A percentile compares a stretch with the other conserved stretches of the same genome.
phyloP scores from a whole-genome alignment of 2,888 invertebrate species.

The Agrochola lota region DNA sequence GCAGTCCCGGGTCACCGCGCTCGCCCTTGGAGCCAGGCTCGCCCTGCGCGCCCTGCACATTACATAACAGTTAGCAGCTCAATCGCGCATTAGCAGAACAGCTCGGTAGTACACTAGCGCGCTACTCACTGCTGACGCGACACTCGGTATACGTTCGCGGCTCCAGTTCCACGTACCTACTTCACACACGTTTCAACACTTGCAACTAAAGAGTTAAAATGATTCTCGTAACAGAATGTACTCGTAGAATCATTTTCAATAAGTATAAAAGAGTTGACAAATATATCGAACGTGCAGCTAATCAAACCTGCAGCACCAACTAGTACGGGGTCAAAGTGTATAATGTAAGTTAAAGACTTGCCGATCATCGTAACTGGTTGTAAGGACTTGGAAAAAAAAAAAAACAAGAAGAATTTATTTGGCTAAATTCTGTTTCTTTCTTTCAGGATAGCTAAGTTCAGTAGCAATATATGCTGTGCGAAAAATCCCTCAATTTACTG shows the following conservation, averaged over 20 bases:
- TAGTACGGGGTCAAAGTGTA: not conserved
- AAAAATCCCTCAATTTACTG: too few relatives aligned
- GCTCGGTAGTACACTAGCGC: not conserved
- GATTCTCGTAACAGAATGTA: slow-evolving; percentile 8
- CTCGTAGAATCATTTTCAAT: not conserved
- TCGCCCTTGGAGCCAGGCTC: slow-evolving; percentile 98
- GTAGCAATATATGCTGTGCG: too few relatives aligned
- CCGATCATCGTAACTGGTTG: too few relatives aligned
- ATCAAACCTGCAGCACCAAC: slow-evolving; percentile 13
- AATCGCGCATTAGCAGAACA: not conserved
- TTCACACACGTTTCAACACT: not conserved
- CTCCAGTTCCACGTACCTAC: not conserved
- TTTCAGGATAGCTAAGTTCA: too few relatives aligned
- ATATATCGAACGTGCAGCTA: not conserved
- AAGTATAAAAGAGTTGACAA: not conserved
- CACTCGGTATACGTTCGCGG: not conserved
- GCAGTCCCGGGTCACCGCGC: slow-evolving; percentile 97
- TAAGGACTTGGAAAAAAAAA: too few relatives aligned
- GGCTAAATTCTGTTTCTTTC: too few relatives aligned
- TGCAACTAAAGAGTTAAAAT: not conserved
- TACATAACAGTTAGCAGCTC: slow-evolving; percentile 83
- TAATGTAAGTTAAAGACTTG: too few relatives aligned
- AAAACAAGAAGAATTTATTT: too few relatives aligned
- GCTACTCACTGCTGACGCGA: not conserved
- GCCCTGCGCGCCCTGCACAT: slow-evolving; percentile 95